phyloP scores from a whole-genome alignment of 2,113 vertebrate species.

The Suricata suricatta region DNA sequence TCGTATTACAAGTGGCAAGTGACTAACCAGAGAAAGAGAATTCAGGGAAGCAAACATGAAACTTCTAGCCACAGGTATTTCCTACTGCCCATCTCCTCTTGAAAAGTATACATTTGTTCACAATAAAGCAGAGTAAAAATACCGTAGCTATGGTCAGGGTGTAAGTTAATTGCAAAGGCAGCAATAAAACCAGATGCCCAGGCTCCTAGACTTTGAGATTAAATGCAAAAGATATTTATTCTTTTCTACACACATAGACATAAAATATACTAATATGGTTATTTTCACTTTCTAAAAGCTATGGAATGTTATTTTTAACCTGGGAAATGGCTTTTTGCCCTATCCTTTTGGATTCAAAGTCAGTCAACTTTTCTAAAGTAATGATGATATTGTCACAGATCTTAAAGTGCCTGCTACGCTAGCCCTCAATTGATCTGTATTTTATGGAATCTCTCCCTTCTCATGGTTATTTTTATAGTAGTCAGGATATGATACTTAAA shows the following conservation, averaged over 20 bases:
- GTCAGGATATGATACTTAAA: not conserved
- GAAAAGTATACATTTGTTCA: not conserved
- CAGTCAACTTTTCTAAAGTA: not conserved
- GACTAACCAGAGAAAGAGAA: not conserved
- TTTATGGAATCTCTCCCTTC: not conserved
- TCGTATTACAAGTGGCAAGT: not conserved
- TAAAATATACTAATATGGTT: not conserved
- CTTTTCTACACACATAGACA: not conserved
- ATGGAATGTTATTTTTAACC: not conserved
- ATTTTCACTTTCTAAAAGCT: not conserved
- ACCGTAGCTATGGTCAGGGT: not conserved
- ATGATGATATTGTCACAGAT: not conserved
- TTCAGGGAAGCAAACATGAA: not conserved
- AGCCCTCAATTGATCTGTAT: no score
- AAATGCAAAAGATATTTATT: not conserved
- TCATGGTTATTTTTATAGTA: not conserved
- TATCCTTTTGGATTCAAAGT: not conserved
- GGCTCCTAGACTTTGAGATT: not conserved
- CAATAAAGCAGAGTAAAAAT: not conserved
- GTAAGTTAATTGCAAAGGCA: not conserved
- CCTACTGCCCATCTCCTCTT: not conserved
- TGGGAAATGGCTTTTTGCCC: not conserved
- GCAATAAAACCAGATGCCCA: not conserved
- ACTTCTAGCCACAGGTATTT: not conserved
- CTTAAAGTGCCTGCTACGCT: not conserved